Evolutionary conservation across 1,140 invertebrate genomes (phyloP), one percentile per base, ranked within the genome.

Genomic region (Conus betulinus): DNA sequence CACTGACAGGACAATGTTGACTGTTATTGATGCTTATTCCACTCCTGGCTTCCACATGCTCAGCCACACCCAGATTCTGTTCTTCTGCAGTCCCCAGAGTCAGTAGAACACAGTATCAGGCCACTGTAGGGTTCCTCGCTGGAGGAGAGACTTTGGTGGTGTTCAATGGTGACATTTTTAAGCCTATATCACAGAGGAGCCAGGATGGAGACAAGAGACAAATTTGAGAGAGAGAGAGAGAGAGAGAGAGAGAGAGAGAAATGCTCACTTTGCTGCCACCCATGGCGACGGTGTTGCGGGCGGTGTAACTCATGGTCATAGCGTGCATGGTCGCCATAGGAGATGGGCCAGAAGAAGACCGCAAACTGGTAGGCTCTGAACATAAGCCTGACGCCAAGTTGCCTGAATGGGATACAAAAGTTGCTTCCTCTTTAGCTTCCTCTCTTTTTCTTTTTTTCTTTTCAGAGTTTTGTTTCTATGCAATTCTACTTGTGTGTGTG

Each of bases 371-470:
- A 76, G 82, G 84, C 20, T 63, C 84, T 15, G 60, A 84, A 25
- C 89, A 89, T 53, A 84, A 92, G 57, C 90, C 92, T 76, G 91
- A 91, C 3, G 92, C 90, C 20, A 94, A 92, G 86, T 94, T 94
- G 78, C 94, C 94, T 94, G 89, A 60, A 60, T 60, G 57, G 57
- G 15, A 60, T 11, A 60, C 8, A 60, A 60, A 8, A 60, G 57
- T 8, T 60, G 15, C 4, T 60, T 60, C 15, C 15, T 60, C 15
- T 60, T 60, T 60, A 8, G 8, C 15, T 60, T 60, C 4, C 15
- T 60, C 15, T 60, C 57, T 15, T 15, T 15, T 4, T 15, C 57
- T 60, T 60, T 60, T 15, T 11, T 39, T 39, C 0, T 60, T 60
- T 60, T 60, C 0, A 0, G 4, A 15, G 57, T 8, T 60, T 10